These are phyloP conservation scores for Ploceus nigricollis DNA, from an alignment of 2,113 vertebrate genomes.

Conservation along the genomic window DNA sequence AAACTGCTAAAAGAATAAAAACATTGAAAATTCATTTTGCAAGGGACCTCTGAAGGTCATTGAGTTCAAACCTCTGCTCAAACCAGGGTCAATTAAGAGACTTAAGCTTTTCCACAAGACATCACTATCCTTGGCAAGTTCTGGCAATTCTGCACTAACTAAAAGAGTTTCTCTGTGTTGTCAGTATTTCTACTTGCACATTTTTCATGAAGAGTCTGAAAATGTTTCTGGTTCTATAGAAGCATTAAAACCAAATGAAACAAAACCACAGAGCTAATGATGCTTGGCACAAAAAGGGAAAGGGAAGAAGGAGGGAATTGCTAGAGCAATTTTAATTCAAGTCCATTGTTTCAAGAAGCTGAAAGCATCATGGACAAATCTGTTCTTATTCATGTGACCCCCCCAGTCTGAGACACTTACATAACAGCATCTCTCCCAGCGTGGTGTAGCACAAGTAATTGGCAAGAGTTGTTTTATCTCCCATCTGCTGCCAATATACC, in stretches of 20 bases:
- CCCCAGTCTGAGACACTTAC: background rate
- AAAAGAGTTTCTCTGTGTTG: background rate
- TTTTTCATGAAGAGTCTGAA: background rate
- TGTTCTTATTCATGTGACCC: background rate
- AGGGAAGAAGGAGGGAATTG: background rate
- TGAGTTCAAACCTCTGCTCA: background rate
- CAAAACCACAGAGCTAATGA: background rate
- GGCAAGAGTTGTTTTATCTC: background rate
- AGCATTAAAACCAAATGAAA: background rate
- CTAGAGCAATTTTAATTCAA: background rate
- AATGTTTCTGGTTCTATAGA: background rate
- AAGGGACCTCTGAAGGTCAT: background rate
- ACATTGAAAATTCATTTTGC: background rate
- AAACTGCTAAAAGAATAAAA: background rate
- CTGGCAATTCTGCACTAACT: background rate
- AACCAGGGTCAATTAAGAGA: background rate
- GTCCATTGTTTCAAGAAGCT: background rate
- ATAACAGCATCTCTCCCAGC: background rate
- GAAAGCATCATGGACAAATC: background rate
- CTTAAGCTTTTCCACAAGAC: background rate
- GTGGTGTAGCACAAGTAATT: background rate
- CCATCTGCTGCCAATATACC: background rate
- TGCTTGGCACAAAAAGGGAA: background rate
- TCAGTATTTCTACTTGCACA: background rate
- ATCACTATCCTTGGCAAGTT: background rate